These are phyloP conservation scores for Hylomyscus alleni DNA, from an alignment of 2,797 vertebrate genomes.

Conservation along the genomic window DNA sequence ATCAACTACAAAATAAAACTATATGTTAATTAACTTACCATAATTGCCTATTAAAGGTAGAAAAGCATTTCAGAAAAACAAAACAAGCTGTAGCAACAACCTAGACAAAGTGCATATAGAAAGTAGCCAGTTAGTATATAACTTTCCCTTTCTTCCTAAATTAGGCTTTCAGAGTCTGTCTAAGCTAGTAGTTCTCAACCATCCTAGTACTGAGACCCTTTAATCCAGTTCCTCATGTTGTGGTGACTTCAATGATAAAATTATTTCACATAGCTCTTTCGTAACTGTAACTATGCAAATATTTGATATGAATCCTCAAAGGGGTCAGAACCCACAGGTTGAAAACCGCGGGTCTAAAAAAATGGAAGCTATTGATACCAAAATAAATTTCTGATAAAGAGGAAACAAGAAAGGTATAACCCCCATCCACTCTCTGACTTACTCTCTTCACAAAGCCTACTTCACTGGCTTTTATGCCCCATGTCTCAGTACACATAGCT, in stretches of 20 bases:
- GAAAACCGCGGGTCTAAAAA: not conserved
- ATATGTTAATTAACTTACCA: slow-evolving; percentile 21
- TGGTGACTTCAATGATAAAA: not conserved
- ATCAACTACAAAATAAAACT: not conserved
- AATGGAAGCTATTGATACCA: not conserved
- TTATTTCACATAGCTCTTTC: not conserved
- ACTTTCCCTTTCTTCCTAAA: slow-evolving; percentile 24
- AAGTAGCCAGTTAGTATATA: not conserved
- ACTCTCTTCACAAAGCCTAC: not conserved
- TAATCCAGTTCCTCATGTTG: not conserved
- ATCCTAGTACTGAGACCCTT: not conserved
- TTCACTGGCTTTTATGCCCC: not conserved
- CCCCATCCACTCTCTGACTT: not conserved
- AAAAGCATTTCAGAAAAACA: slow-evolving; percentile 39
- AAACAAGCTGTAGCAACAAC: not conserved
- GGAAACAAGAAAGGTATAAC: not conserved
- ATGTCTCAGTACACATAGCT: not conserved
- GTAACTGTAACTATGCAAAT: not conserved
- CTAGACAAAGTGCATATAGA: not conserved
- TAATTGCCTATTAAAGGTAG: not conserved
- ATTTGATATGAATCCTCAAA: not conserved
- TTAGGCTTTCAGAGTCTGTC: not conserved
- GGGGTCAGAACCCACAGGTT: not conserved
- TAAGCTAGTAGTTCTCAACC: not conserved
- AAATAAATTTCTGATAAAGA: slow-evolving; percentile 15